A percentile compares a stretch with the other conserved stretches of the same genome.
Evolutionary conservation across 2,888 invertebrate genomes (phyloP).

Genomic region (Piscicola geometra): DNA sequence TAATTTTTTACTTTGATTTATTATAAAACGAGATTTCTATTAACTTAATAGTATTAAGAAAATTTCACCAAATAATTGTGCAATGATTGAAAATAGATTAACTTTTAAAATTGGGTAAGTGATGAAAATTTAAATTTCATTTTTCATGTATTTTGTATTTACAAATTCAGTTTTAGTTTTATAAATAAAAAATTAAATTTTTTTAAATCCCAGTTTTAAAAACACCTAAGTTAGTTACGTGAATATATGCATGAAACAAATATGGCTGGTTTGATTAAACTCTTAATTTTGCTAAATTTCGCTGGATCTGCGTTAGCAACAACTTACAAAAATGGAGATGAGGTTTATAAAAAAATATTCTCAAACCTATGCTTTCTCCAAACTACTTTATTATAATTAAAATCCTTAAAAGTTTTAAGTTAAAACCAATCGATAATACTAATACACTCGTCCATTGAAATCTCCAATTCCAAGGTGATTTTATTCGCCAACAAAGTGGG

Average conservation of each 20-base stretch:
- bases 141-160: not conserved
- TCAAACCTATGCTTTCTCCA: too few relatives aligned
- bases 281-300: not conserved
- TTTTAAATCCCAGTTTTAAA: too few relatives aligned
- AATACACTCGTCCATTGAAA: too few relatives aligned
- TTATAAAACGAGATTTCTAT: too few relatives aligned
- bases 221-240: slow-evolving; percentile 15
- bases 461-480: too few relatives aligned
- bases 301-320: slow-evolving; percentile 33
- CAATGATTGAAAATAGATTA: too few relatives aligned
- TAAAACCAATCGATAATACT: not conserved
- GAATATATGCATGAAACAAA: slow-evolving; percentile 9
- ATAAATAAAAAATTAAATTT: too few relatives aligned
- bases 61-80: not conserved
- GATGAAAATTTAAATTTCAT: not conserved
- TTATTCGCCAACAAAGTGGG: slow-evolving; percentile 61
- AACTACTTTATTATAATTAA: not conserved
- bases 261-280: not conserved
- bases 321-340: slow-evolving; percentile 49
- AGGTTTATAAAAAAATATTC: too few relatives aligned
- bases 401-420: not conserved
- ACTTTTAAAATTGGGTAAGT: too few relatives aligned
- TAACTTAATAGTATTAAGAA: too few relatives aligned
- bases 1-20: too few relatives aligned
- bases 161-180: not conserved